Evolutionary conservation across 1,140 invertebrate species (phyloP), one percentile per base, ranked within the genome.

Genomic region (Drosophila sechellia): DNA sequence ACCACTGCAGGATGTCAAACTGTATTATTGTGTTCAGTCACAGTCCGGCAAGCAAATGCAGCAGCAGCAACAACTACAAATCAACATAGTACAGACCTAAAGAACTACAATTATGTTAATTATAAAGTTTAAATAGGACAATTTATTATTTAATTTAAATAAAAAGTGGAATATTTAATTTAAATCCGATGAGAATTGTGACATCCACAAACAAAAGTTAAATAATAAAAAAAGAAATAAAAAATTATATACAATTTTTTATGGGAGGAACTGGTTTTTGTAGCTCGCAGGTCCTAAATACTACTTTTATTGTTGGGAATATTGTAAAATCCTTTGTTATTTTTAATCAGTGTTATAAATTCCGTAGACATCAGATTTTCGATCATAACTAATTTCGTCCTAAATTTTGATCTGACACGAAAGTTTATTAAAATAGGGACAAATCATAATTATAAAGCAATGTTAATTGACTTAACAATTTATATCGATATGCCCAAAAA

Each of bases 61-160:
- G 39, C 48, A 68, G 54, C 61, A 65, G 55, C 43, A 81, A 64
- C 31, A 31, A 31, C 31, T 65, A 76, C 74, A 81, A 76, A 68
- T 65, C 48, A 63, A 68, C 59, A 77, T 73, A 60, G 66, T 86
- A 86, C 84, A 84, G 65, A 90, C 84, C 73, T 77, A 83, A 75
- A 85, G 31, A 71, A 75, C 75, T 87, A 87, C 84, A 89, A 71
- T 90, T 90, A 90, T 90, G 77, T 89, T 89, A 90, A 89, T 80
- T 89, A 66, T 89, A 86, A 86, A 86, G 61, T 76, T 89, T 90
- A 91, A 75, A 91, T 91, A 91, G 89, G 89, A 91, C 68, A 91
- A 91, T 91, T 90, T 77, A 87, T 90, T 89, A 90, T 89, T 91
- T 90, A 89, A 90, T 91, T 90, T 90, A 90, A 81, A 65, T 69